Base-by-base conservation (phyloP, 2,888 invertebrate species). In the Ichneumon xanthorius region DNA sequence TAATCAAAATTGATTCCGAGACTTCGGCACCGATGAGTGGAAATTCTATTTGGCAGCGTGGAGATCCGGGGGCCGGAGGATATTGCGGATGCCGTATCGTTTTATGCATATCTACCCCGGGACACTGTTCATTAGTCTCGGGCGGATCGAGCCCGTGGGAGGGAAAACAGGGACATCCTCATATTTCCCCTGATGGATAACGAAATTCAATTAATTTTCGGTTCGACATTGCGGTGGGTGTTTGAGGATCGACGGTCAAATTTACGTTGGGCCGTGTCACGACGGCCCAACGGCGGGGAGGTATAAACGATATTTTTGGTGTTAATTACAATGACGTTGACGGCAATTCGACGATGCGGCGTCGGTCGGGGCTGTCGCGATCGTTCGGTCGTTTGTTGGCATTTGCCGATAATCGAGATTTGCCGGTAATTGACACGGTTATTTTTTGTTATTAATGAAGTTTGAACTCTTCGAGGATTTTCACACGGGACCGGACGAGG, bases 1-100 rank as follows among this genome's bases (percentile, higher is more conserved):
- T 85, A 63, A 85, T 76, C 26, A 78, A 85, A 81, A 85, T 81
- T 85, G 68, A 81, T 81, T 81, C 73, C 63, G 68, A 78, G 40
- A 37, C 77, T 72, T 37, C 33, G 33, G 30, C 14, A 11, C 63
- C 26, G 68, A 33, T n/a, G 71, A 40, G 68, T 77, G 6, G 77
- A 67, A 77, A 80, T 80, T 80, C 76, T 45, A 73, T 73, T 72
- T 71, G 67, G 48, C 5, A 14, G 22, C n/a, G 55, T 6, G 30
- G 0, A 30, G 4, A 61, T 16, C 6, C 50, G 77, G 37, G 3
- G 72, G 33, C 37, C 77, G 1, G 22, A 26, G 33, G 48, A 33
- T 65, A 33, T 65, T 22, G 63, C 19, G 0, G 7, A 16, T 45
- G 63, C 14, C 22, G 50, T 58, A 50, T 33, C 48, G 50, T 48